Conservation (phyloP, 2,113 vertebrate species). For the Morone saxatilis region DNA sequence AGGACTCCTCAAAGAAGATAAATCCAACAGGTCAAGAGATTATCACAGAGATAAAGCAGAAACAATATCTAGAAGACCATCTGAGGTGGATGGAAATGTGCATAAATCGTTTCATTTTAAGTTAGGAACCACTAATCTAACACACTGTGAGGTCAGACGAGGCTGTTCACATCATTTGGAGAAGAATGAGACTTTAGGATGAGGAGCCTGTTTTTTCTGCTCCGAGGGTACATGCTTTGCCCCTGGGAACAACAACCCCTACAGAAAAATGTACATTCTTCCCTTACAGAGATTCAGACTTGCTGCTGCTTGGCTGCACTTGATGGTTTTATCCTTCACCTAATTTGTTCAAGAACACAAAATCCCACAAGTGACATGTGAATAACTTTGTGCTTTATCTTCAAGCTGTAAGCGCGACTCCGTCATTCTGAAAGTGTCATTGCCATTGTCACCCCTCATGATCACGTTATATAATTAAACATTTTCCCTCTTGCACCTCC, state of each 20-base stretch:
- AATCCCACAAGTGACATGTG: constrained; percentile 4
- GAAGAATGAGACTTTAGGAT: not conserved
- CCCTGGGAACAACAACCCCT: not conserved
- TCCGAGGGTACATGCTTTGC: no score
- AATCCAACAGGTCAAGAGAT: no score
- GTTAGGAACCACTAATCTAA: no score
- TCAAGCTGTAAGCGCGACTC: not conserved
- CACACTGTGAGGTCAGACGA: no score
- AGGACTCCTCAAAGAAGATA: no score
- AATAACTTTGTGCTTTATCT: constrained; percentile 4
- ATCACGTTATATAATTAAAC: constrained; percentile 24
- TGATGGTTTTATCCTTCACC: constrained; percentile 24
- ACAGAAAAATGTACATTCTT: not conserved
- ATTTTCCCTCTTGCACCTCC: constrained; percentile 21
- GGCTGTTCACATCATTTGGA: not conserved
- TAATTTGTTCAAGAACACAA: constrained; percentile 22
- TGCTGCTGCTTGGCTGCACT: not conserved
- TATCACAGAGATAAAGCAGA: no score
- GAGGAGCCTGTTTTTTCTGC: no score
- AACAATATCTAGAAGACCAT: no score
- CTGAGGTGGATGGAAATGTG: no score
- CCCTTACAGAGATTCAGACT: not conserved
- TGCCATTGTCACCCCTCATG: not conserved
- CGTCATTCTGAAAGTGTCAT: constrained; percentile 19
- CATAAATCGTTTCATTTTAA: no score